Conservation (phyloP, 2,888 invertebrate species). For the Ceriagrion tenellum region DNA sequence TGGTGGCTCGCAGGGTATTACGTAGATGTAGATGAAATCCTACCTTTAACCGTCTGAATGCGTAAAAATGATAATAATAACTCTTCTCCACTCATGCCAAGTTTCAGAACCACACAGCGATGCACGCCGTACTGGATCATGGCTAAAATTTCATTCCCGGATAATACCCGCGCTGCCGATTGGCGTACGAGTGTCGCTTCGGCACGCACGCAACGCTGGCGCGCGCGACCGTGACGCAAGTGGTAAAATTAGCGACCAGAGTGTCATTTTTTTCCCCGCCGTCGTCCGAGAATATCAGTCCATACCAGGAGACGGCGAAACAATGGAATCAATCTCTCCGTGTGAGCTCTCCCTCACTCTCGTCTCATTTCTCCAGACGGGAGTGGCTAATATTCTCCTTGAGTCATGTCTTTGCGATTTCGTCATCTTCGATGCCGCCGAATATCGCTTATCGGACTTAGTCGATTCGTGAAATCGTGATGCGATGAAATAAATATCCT, state of each 20-base stretch:
- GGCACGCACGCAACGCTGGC: neutral
- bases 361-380: neutral
- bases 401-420: neutral
- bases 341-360: neutral
- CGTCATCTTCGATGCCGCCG: neutral
- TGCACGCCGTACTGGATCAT: too few relatives aligned
- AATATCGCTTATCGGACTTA: too few relatives aligned
- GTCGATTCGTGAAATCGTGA: too few relatives aligned
- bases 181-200: neutral
- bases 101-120: too few relatives aligned
- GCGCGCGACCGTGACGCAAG: neutral
- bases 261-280: neutral
- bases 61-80: too few relatives aligned
- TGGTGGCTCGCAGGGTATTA: too few relatives aligned
- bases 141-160: neutral
- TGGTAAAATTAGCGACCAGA: neutral
- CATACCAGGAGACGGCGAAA: slow-evolving; percentile 6
- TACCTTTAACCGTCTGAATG: too few relatives aligned
- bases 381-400: neutral
- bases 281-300: neutral
- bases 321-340: neutral
- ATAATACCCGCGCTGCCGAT: neutral
- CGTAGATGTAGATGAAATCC: too few relatives aligned
- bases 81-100: too few relatives aligned
- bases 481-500: too few relatives aligned